phyloP scores from a whole-genome alignment of 2,888 invertebrate genomes.

The Bugulina stolonifera region DNA sequence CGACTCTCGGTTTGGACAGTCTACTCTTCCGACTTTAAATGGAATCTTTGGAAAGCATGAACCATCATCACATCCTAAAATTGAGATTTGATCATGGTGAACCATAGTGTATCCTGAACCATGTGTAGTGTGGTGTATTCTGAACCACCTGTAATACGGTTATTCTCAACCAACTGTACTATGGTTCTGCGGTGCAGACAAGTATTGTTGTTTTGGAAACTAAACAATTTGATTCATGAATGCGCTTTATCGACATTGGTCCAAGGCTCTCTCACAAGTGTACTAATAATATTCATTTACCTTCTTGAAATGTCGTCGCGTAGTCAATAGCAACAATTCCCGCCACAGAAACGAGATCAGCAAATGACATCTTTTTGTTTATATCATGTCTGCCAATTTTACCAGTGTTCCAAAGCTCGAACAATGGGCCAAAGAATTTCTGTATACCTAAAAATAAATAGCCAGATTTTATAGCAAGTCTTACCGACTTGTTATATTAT shows the following conservation, averaged over 20 bases:
- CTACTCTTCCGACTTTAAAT: not conserved
- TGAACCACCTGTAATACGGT: too few species aligned
- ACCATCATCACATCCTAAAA: slow-evolving; percentile 18
- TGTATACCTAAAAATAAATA: slow-evolving; percentile 9
- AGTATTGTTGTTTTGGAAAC: too few species aligned
- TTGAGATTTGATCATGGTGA: not conserved
- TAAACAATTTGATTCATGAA: too few species aligned
- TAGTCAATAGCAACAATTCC: slow-evolving; percentile 9
- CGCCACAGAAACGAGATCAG: not conserved
- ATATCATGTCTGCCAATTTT: not conserved
- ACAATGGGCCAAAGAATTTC: slow-evolving; percentile 13
- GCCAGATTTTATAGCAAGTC: too few species aligned
- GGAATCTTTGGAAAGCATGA: not conserved
- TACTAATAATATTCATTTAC: not conserved
- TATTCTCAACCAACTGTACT: too few species aligned
- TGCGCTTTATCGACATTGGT: too few species aligned
- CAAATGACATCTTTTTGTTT: slow-evolving; percentile 24
- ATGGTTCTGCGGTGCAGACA: too few species aligned
- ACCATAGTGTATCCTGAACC: too few species aligned
- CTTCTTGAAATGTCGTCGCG: slow-evolving; percentile 5
- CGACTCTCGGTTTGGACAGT: slow-evolving; percentile 13
- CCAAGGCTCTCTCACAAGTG: too few species aligned
- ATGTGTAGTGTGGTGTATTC: too few species aligned
- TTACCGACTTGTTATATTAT: too few species aligned
- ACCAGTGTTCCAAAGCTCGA: slow-evolving; percentile 9